phyloP scores from a whole-genome alignment of 2,113 vertebrate genomes.

The Ptilorrhoa leucosticta region DNA sequence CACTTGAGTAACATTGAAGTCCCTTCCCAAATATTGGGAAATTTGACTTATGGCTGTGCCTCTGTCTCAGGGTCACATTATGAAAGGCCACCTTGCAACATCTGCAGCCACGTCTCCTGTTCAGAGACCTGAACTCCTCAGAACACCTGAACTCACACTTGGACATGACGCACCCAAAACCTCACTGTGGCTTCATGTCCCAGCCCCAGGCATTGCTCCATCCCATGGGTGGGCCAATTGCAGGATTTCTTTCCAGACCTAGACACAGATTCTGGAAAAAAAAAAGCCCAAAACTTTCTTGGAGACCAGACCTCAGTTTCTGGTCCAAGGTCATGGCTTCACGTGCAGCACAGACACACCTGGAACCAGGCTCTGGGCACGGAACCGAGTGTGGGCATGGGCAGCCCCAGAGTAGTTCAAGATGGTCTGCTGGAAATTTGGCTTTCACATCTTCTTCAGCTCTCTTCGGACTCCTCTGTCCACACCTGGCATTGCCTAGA shows the following conservation, averaged over 20 bases:
- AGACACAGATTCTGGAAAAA: not conserved
- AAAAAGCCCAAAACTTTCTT: not conserved
- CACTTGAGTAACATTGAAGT: constrained; percentile 12
- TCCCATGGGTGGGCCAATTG: accelerated
- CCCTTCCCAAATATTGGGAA: constrained; percentile 60
- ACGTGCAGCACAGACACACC: not conserved
- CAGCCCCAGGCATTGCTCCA: not conserved
- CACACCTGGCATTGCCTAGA: not conserved
- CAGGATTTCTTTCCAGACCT: not conserved
- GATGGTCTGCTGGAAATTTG: not conserved
- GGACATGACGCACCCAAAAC: not conserved
- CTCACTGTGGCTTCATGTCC: not conserved
- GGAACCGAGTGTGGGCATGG: accelerated
- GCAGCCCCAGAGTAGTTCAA: not conserved
- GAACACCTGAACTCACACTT: not conserved
- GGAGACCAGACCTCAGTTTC: not conserved
- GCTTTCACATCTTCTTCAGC: not conserved
- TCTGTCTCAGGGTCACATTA: not conserved
- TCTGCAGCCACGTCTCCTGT: not conserved
- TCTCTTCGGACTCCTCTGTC: not conserved
- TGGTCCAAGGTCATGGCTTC: not conserved
- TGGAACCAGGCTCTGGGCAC: not conserved
- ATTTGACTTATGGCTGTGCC: not conserved
- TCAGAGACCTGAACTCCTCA: not conserved
- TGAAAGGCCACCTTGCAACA: not conserved